Evolutionary conservation across 2,113 vertebrate genomes (phyloP).

Genomic region (Pogona vitticeps): DNA sequence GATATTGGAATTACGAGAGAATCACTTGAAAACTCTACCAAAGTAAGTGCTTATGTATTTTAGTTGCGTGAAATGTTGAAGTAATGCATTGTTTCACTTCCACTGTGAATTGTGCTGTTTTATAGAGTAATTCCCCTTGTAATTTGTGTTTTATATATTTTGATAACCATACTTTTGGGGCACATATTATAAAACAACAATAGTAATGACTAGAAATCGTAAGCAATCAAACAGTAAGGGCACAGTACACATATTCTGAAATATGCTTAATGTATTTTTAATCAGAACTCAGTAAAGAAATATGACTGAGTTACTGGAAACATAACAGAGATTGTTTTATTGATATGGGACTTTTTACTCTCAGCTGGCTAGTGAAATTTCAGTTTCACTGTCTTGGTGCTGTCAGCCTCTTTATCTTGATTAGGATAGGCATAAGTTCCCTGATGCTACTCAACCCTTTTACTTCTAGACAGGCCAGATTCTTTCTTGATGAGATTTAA

Average conservation of each 20-base stretch:
- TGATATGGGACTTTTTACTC: not conserved
- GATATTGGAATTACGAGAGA: constrained; percentile 97
- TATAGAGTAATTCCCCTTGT: not conserved
- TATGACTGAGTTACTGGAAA: not conserved
- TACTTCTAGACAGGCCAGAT: too few species aligned
- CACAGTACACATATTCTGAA: not conserved
- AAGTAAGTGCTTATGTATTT: constrained; percentile 84
- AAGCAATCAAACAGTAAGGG: accelerated
- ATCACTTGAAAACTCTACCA: constrained; percentile 99
- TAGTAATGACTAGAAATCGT: not conserved
- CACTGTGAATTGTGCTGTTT: accelerated
- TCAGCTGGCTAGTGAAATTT: not conserved
- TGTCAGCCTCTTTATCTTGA: not conserved
- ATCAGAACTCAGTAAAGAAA: not conserved
- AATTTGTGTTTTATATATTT: not conserved
- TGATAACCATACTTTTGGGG: not conserved
- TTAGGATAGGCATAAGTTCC: not conserved
- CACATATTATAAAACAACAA: not conserved
- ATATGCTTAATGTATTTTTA: not conserved
- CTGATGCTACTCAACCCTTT: not conserved
- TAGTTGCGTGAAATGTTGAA: constrained; percentile 9
- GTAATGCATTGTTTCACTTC: not conserved
- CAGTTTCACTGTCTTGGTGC: not conserved
- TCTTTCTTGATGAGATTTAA: too few species aligned
- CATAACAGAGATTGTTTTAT: not conserved